A percentile compares a stretch with the other conserved stretches of the same genome.
Conservation (phyloP, 2,888 invertebrate genomes). For the Dendrolimus pini region DNA sequence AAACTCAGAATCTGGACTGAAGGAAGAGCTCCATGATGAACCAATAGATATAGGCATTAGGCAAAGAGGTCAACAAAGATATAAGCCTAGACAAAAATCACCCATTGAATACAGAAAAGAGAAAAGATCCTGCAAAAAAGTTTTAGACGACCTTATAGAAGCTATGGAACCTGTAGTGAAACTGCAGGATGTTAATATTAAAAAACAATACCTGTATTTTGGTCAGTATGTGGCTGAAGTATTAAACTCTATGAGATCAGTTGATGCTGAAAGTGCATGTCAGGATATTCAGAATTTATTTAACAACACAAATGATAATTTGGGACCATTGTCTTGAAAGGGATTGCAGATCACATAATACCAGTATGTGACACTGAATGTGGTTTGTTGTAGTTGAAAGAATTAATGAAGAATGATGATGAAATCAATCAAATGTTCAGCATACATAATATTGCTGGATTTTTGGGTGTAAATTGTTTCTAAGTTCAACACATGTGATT, state of each 20-base stretch:
- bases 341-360: no score
- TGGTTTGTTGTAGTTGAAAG: no score
- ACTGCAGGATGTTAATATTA: conserved; percentile 6
- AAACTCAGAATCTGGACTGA: conserved; percentile 19
- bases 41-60: conserved; percentile 30
- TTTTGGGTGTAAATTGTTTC: no score
- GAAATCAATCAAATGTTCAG: no score
- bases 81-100: conserved; percentile 38
- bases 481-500: no score
- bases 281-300: conserved; percentile 40
- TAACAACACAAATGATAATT: conserved; percentile 8
- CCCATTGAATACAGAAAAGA: conserved; percentile 17
- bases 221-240: conserved; percentile 55
- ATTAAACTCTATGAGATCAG: conserved; percentile 44
- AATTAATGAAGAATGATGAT: no score
- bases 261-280: conserved; percentile 45
- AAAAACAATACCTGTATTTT: conserved; percentile 49
- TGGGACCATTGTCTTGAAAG: no score
- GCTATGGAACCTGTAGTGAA: conserved; percentile 47
- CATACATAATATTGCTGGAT: no score
- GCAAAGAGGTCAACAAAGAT: conserved; percentile 43
- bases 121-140: conserved; percentile 35
- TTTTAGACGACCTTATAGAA: conserved; percentile 46
- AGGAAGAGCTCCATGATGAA: conserved; percentile 39
- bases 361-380: no score